Evolutionary conservation across 2,888 invertebrate genomes (phyloP).

Genomic region (Idaea dimidiata): DNA sequence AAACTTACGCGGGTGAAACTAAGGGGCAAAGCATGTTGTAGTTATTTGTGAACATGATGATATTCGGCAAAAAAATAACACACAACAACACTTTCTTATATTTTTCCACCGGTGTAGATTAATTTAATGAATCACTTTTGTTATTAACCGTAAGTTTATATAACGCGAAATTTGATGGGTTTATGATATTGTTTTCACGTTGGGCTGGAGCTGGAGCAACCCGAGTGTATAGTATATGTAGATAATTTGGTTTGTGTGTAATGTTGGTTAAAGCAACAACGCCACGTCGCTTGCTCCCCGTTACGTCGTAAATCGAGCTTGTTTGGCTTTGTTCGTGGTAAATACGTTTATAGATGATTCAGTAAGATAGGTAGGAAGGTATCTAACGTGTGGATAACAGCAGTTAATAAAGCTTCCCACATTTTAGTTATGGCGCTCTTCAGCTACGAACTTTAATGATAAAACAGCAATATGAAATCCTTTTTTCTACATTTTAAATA

Average conservation of each 20-base stretch:
- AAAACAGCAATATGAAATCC: too few species aligned
- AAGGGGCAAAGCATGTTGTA: too few species aligned
- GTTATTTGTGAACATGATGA: too few species aligned
- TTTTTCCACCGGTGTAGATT: background rate
- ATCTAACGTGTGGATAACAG: too few species aligned
- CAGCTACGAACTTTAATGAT: too few species aligned
- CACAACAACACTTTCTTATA: background rate
- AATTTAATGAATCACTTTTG: background rate
- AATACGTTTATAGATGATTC: background rate
- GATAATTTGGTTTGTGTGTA: background rate
- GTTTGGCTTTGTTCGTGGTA: background rate
- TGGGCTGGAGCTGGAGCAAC: background rate
- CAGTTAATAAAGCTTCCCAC: too few species aligned
- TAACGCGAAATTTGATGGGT: background rate
- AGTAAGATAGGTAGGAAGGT: background rate
- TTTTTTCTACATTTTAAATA: too few species aligned
- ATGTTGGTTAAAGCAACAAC: background rate
- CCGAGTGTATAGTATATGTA: background rate
- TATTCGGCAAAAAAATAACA: too few species aligned
- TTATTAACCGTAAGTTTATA: background rate
- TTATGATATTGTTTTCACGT: background rate
- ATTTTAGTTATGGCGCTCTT: too few species aligned
- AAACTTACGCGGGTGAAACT: too few species aligned
- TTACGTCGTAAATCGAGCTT: background rate
- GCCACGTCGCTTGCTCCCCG: background rate